Conservation (phyloP, 2,113 vertebrate species). For the Sinocyclocheilus anshuiensis region DNA sequence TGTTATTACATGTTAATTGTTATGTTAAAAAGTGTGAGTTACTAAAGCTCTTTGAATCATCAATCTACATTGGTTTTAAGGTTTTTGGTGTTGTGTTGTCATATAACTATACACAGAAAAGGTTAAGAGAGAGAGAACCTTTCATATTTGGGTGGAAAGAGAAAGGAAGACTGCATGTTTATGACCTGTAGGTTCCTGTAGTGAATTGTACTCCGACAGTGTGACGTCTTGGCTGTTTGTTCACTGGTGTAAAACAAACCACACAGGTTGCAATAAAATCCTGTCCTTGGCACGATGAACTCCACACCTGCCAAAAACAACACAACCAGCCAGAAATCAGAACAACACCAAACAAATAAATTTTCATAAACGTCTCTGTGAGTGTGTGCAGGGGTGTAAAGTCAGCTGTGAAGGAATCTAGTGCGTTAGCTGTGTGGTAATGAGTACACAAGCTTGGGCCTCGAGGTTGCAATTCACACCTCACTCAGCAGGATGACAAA, state of each 20-base stretch:
- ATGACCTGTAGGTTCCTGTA: slow-evolving; percentile 97
- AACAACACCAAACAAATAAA: neutral
- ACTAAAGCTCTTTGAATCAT: neutral
- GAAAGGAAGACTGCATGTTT: neutral
- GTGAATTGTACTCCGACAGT: slow-evolving; percentile 93
- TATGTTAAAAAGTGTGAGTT: too few relatives aligned
- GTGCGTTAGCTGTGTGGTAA: slow-evolving; percentile 58
- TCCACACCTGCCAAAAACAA: slow-evolving; percentile 83
- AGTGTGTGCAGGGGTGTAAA: slow-evolving; percentile 16
- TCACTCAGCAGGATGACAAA: slow-evolving; percentile 63
- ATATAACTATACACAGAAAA: neutral
- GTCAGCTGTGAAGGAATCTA: slow-evolving; percentile 14
- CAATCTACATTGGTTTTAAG: too few relatives aligned
- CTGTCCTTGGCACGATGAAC: slow-evolving; percentile 92
- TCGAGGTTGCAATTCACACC: slow-evolving; percentile 66
- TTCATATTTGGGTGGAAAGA: neutral
- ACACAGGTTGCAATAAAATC: slow-evolving; percentile 96
- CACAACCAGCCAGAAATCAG: slow-evolving; percentile 32
- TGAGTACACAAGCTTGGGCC: slow-evolving; percentile 66
- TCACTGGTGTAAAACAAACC: slow-evolving; percentile 94
- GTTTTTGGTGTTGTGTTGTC: neutral
- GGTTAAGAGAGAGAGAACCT: neutral
- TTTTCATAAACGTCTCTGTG: neutral
- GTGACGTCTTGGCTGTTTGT: slow-evolving; percentile 88
- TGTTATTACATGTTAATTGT: too few relatives aligned